Percentiles rank a stretch among this genome's conserved stretches.
phyloP scores from a whole-genome alignment of 2,797 vertebrate species.

The Dicrostonyx torquatus region DNA sequence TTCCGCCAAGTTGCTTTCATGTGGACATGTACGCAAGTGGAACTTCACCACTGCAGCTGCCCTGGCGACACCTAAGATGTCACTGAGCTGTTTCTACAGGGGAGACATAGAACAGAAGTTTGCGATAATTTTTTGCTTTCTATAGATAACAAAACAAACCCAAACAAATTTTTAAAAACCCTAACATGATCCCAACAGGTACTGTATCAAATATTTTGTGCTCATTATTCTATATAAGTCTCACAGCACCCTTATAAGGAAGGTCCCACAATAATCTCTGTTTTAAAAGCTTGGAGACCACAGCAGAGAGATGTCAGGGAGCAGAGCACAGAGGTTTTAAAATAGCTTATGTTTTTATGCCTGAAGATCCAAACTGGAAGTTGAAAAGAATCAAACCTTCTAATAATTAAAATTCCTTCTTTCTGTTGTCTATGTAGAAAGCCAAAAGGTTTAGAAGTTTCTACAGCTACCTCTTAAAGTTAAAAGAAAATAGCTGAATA shows the following conservation, averaged over 20 bases:
- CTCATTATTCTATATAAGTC: not conserved
- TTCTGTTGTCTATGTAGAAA: slow-evolving; percentile 12
- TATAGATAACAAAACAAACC: not conserved
- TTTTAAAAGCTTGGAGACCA: not conserved
- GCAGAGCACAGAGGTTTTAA: not conserved
- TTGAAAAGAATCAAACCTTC: slow-evolving; percentile 1
- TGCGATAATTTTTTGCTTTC: not conserved
- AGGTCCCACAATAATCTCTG: not conserved
- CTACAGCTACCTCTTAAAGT: not conserved
- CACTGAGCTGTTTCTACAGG: not conserved
- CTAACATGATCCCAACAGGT: not conserved
- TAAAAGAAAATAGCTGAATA: slow-evolving; percentile 17
- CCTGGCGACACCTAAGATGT: not conserved
- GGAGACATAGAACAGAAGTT: not conserved
- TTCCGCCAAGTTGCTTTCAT: not conserved
- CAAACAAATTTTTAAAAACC: not conserved
- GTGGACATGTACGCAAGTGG: not conserved
- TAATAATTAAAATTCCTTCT: slow-evolving; percentile 4
- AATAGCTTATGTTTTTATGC: not conserved
- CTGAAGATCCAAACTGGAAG: not conserved
- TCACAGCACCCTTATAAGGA: not conserved
- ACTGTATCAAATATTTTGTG: not conserved
- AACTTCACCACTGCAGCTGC: not conserved
- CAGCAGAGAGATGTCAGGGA: not conserved
- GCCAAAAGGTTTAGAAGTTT: not conserved